Evolutionary conservation across 2,888 invertebrate species (phyloP), one percentile per base, ranked within the genome.

Genomic region (Asteroscopus sphinx): DNA sequence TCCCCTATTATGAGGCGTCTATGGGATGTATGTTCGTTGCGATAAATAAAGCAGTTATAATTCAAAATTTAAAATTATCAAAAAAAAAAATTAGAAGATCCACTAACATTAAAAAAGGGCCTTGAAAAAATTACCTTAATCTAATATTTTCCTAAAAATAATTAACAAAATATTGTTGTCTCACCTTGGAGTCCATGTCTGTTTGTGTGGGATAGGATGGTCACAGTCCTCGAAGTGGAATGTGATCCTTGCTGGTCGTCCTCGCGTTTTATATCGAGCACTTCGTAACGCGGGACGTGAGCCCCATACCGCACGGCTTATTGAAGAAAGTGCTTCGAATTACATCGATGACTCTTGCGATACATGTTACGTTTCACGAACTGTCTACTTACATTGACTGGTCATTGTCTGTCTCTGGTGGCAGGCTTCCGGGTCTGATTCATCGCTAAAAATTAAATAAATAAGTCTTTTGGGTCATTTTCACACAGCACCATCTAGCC

Each of bases 101-200:
- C n/a, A n/a, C n/a, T n/a, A n/a, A n/a, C n/a, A n/a, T n/a, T n/a
- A n/a, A n/a, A n/a, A n/a, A n/a, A n/a, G n/a, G n/a, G n/a, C n/a
- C n/a, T n/a, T n/a, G n/a, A n/a, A n/a, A n/a, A n/a, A n/a, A n/a
- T n/a, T n/a, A n/a, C n/a, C n/a, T n/a, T n/a, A n/a, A n/a, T 21
- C 21, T 4, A 21, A 21, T 21, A 21, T 21, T 21, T 21, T 21
- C 21, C 21, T 21, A 21, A 21, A 21, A 21, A 3, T 21, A 21
- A 21, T 21, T 26, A n/a, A 46, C 45, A 46, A 32, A 17, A 30
- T 3, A 35, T 16, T 5, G 13, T 12, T 47, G 28, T 65, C 88
- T 87, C 68, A 94, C 94, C 93, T 93, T 94, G 93, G 86, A 86
- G 90, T 91, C 88, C 94, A 94, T 94, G 88, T 90, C 86, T 90